phyloP scores from a whole-genome alignment of 2,113 vertebrate genomes.

The Tauraco erythrolophus region DNA sequence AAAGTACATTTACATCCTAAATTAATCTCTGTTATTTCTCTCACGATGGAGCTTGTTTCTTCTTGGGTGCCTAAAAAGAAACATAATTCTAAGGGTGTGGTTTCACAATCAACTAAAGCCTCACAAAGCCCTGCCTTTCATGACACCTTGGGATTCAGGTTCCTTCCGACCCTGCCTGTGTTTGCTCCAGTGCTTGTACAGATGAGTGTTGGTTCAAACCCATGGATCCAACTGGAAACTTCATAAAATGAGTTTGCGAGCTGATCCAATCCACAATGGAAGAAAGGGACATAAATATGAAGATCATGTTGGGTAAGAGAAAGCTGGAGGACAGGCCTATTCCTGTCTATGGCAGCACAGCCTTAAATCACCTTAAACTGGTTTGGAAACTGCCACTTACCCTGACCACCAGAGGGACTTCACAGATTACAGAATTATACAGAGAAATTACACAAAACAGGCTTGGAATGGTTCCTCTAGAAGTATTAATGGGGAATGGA shows the following conservation, averaged over 20 bases:
- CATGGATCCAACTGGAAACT: background rate
- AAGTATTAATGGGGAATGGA: background rate
- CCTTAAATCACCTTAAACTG: background rate
- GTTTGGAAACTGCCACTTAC: background rate
- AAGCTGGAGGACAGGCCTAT: background rate
- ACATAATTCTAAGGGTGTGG: background rate
- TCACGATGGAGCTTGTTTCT: background rate
- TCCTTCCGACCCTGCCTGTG: background rate
- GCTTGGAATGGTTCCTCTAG: background rate
- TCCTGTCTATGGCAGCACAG: background rate
- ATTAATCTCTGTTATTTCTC: background rate
- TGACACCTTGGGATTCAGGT: accelerated
- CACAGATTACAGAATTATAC: background rate
- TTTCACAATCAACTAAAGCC: background rate
- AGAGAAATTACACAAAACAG: background rate
- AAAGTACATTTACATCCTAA: background rate
- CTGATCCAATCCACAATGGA: background rate
- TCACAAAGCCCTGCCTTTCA: background rate
- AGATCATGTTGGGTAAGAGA: background rate
- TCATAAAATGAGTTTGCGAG: background rate
- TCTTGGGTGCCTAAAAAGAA: background rate
- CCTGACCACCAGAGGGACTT: background rate
- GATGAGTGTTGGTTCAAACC: background rate
- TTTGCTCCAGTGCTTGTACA: accelerated
- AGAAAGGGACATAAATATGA: background rate